Evolutionary conservation across 1,140 invertebrate species (phyloP), one percentile per base, ranked within the genome.

Genomic region (Psix sp.): DNA sequence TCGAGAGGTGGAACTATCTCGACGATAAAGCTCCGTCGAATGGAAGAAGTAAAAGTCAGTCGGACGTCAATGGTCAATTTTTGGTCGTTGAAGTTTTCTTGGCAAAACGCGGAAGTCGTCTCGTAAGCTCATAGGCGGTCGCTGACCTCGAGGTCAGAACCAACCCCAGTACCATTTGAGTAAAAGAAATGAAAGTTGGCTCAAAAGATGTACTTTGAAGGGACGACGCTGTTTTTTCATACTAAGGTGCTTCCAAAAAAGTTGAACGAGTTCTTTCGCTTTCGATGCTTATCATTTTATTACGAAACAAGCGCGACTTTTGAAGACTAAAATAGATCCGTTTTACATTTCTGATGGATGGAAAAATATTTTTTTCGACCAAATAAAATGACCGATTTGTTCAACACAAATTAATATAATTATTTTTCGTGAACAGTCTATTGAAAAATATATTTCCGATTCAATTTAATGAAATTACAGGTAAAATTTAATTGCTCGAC

Each of bases 161-260:
- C 38, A 45, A 46, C 24, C 54, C 54, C 39, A 52, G 40, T 36
- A 20, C 39, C 48, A 60, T 70, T 70, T 43, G 54, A 45, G 43
- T 18, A 48, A 17, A 35, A 29, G 39, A 54, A 70, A 70, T 54
- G 56, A 60, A 70, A 60, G 49, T 60, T 70, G 40, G 18, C 66
- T 70, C 40, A 46, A 51, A 60, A 60, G 66, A 60, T 36, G 13
- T 14, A 57, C 36, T 15, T 71, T 71, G 63, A 71, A 71, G 67
- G 21, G 43, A 43, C 48, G 14, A 62, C 42, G n/a, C 45, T 31
- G 15, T 9, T 60, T 54, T 48, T 70, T 15, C 10, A 26, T 6
- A 24, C 18, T 26, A 15, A n/a, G n/a, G n/a, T n/a, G n/a, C 9
- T 2, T 40, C 35, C 2, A 3, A 26, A 43, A 56, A 18, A 45